A percentile compares a stretch with the other conserved stretches of the same genome.
Conservation (phyloP, 2,888 invertebrate genomes). For the Aspidiotus destructor region DNA sequence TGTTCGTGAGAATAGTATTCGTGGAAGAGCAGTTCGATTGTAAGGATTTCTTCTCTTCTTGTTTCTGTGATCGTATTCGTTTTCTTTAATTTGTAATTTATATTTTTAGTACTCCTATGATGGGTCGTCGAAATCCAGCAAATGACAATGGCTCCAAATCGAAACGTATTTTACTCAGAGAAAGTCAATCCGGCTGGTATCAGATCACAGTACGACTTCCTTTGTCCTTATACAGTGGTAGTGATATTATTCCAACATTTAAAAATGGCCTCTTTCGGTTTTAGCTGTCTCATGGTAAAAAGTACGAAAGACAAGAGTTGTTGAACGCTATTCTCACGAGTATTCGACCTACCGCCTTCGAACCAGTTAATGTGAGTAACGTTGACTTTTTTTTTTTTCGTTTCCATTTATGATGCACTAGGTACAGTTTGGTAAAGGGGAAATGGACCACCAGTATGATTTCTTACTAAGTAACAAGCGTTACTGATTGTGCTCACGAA, state of each 20-base stretch:
- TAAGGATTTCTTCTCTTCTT: not conserved
- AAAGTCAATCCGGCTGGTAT: constrained; percentile 16
- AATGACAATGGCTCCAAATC: not conserved
- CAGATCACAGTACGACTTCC: constrained; percentile 13
- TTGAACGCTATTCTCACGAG: constrained; percentile 15
- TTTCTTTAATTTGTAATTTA: not conserved
- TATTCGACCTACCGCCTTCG: constrained; percentile 12
- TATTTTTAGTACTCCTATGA: not conserved
- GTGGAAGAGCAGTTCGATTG: constrained; percentile 5
- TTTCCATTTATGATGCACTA: not conserved
- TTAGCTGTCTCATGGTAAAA: constrained; percentile 22
- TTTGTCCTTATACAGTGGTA: not conserved
- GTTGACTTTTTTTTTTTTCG: not conserved
- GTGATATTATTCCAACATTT: not conserved
- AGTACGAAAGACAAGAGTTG: constrained; percentile 19
- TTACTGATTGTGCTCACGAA: too few species aligned
- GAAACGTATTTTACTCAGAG: constrained; percentile 5
- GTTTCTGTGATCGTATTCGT: not conserved
- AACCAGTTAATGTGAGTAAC: constrained; percentile 19
- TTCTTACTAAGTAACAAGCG: too few species aligned
- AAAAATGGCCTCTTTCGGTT: not conserved
- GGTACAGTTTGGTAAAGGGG: too few species aligned
- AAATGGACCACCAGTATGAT: too few species aligned
- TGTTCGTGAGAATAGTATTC: not conserved
- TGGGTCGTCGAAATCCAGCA: too few species aligned